Evolutionary conservation across 2,888 invertebrate genomes (phyloP).

Genomic region (Cinara cedri): DNA sequence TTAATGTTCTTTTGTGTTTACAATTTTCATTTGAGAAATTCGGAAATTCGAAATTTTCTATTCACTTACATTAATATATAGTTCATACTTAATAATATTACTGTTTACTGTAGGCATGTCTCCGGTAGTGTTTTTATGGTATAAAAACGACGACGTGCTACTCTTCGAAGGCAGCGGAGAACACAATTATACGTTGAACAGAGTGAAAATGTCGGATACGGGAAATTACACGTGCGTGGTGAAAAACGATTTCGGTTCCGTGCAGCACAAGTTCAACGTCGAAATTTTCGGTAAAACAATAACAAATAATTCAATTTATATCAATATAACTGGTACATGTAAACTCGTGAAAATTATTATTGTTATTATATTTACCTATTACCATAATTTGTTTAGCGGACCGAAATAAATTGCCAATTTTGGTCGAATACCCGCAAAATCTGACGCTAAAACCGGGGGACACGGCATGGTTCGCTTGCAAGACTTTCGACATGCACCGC

Average conservation of each 20-base stretch:
- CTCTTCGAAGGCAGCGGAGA: neutral
- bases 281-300: slow-evolving; percentile 60
- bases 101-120: slow-evolving; percentile 11
- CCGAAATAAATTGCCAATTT: slow-evolving; percentile 59
- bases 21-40: no score
- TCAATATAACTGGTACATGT: no score
- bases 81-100: no score
- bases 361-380: neutral
- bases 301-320: no score
- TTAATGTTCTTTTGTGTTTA: no score
- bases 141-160: slow-evolving; percentile 24
- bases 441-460: slow-evolving; percentile 59
- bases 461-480: slow-evolving; percentile 59
- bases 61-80: no score
- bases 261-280: slow-evolving; percentile 61
- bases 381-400: slow-evolving; percentile 55
- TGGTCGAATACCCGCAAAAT: slow-evolving; percentile 60
- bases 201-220: slow-evolving; percentile 61
- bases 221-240: slow-evolving; percentile 67
- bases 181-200: slow-evolving; percentile 30
- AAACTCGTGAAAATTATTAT: neutral
- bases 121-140: slow-evolving; percentile 26
- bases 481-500: slow-evolving; percentile 53
- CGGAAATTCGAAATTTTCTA: no score
- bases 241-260: slow-evolving; percentile 64